These are phyloP conservation scores for Pseudomyrmex concolor DNA, from an alignment of 1,140 invertebrate species.

Conservation along the genomic window DNA sequence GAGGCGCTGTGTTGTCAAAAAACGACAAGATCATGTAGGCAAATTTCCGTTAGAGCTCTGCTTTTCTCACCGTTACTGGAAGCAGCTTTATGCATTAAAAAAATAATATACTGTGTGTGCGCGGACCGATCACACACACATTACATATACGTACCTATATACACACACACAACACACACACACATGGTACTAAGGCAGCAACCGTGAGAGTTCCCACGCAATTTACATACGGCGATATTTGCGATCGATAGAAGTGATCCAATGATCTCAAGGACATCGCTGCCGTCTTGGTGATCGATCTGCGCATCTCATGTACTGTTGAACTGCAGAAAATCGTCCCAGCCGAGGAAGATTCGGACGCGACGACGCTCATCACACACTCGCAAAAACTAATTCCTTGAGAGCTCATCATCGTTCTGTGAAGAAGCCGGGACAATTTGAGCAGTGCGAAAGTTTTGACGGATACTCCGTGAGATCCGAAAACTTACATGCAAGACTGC, in stretches of 20 bases:
- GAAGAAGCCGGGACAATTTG: slow-evolving; percentile 21
- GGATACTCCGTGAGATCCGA: background rate
- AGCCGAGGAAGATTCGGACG: slow-evolving; percentile 67
- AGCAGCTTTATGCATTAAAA: slow-evolving; percentile 64
- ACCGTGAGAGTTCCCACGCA: slow-evolving; percentile 45
- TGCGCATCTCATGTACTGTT: slow-evolving; percentile 50
- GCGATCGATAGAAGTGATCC: slow-evolving; percentile 56
- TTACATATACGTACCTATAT: background rate
- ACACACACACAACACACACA: background rate
- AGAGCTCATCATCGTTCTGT: slow-evolving; percentile 47
- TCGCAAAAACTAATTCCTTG: slow-evolving; percentile 46
- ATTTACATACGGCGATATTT: slow-evolving; percentile 56
- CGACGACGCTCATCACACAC: slow-evolving; percentile 39
- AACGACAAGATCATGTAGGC: slow-evolving; percentile 79
- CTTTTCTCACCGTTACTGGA: slow-evolving; percentile 65
- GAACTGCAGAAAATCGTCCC: slow-evolving; percentile 62
- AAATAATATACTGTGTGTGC: slow-evolving; percentile 64
- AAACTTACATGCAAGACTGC: slow-evolving; percentile 1
- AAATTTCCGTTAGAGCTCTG: slow-evolving; percentile 75
- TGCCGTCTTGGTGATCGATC: slow-evolving; percentile 63
- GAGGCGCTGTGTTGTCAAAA: slow-evolving; percentile 79
- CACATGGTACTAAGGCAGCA: slow-evolving; percentile 43
- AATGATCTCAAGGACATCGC: slow-evolving; percentile 53
- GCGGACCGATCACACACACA: slow-evolving; percentile 59
- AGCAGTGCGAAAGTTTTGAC: slow-evolving; percentile 30